Evolutionary conservation across 1,140 invertebrate genomes (phyloP), one percentile per base, ranked within the genome.

Genomic region (Lamellibrachia luymesi): DNA sequence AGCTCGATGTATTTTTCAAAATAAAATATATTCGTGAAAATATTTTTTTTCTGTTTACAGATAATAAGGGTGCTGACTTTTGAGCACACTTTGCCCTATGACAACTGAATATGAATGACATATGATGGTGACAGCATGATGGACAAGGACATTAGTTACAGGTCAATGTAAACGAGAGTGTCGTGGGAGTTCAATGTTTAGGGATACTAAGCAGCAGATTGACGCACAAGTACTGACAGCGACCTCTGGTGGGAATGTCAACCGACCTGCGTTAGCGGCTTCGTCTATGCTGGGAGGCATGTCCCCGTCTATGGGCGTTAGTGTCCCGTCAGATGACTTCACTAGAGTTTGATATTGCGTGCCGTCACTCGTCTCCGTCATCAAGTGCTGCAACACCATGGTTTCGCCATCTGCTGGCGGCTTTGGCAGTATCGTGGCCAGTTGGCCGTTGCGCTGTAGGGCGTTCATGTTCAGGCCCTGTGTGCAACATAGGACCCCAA

Each of bases 401-500:
- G 92, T 56, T 50, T 93, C 93, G 50, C 93, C 56, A 64, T 94
- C 91, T 50, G 50, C 49, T 89, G 92, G 22, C 52, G 91, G 22
- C n/a, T 91, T 27, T 50, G 92, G 90, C 51, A 93, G 22, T 49
- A 90, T 64, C 50, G 92, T 93, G 22, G 91, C 90, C 38, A 90
- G 52, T 22, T 90, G 80, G 51, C 93, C 89, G 80, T 89, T 93
- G 92, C 93, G 93, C n/a, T 56, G 92, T 25, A 92, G 90, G 8
- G 93, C 94, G 17, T 22, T 80, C 64, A 80, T 80, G 92, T 25
- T 64, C 94, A 93, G 92, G 94, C 92, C 51, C 92, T 93, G 56
- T 93, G 90, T 49, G 93, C 93, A 93, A 93, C 95, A 91, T 93
- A 94, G 91, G 94, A 1, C 94, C 50, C 92, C 93, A 94, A 91